Conservation (phyloP, 2,797 vertebrate species). For the Rhadinocentrus ornatus region DNA sequence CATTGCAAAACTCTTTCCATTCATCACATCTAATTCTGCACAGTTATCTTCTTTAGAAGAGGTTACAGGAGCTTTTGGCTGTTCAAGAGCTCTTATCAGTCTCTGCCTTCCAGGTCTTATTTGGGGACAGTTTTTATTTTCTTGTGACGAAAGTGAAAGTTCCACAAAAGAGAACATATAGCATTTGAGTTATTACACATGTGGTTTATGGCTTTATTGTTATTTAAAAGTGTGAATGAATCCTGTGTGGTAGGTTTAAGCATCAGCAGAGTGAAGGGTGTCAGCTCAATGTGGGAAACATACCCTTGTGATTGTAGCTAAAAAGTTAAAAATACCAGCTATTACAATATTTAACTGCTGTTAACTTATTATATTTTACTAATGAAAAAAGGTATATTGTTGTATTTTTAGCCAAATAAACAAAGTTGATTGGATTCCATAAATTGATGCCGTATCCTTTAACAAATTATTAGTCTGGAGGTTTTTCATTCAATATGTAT, state of each 20-base stretch:
- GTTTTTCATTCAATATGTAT: background rate
- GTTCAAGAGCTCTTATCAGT: constrained; percentile 29
- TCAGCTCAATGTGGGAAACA: constrained; percentile 11
- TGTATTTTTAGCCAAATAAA: background rate
- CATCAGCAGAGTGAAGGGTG: constrained; percentile 12
- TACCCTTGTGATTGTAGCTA: background rate
- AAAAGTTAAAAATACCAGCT: background rate
- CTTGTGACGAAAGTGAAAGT: constrained; percentile 1
- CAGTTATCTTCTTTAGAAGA: constrained; percentile 40
- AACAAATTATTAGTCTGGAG: background rate
- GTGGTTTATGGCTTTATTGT: constrained; percentile 4
- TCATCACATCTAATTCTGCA: constrained; percentile 45
- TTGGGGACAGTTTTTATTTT: constrained; percentile 16
- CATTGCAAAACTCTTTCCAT: constrained; percentile 41
- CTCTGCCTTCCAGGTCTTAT: constrained; percentile 1
- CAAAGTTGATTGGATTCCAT: background rate
- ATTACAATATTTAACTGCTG: too few species aligned
- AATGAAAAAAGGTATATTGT: background rate
- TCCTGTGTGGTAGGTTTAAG: background rate
- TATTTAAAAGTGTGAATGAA: constrained; percentile 16
- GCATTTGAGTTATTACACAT: constrained; percentile 1
- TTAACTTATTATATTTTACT: too few species aligned
- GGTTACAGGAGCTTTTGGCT: constrained; percentile 42
- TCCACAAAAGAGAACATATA: constrained; percentile 8
- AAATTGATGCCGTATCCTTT: background rate